A percentile compares a stretch with the other conserved stretches of the same genome.
These are phyloP conservation scores for Aleiodes sp. DNA, from an alignment of 1,140 invertebrate genomes.

Conservation along the genomic window DNA sequence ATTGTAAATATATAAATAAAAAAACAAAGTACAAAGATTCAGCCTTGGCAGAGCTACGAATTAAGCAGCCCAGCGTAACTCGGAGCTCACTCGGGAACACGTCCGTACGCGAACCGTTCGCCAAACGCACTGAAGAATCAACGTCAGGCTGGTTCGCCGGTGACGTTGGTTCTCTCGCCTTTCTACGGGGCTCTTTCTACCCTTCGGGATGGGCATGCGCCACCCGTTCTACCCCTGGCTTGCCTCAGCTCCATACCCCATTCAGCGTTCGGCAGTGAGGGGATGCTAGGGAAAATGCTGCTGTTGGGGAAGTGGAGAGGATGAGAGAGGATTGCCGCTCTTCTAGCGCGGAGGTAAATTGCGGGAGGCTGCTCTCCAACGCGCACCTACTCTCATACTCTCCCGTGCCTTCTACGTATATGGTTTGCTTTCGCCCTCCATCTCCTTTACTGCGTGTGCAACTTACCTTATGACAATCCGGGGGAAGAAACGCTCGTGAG, in stretches of 20 bases:
- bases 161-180: conserved; percentile 56
- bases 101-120: conserved; percentile 65
- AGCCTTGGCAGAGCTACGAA: no score
- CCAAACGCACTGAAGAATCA: conserved; percentile 64
- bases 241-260: conserved; percentile 9
- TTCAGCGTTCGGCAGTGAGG: no score
- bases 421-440: no score
- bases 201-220: conserved; percentile 56
- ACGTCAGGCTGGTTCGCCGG: conserved; percentile 55
- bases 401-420: no score
- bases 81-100: conserved; percentile 37
- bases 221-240: conserved; percentile 38
- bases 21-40: no score
- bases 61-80: background rate
- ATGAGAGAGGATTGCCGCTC: conserved; percentile 13
- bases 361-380: background rate
- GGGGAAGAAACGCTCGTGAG: no score
- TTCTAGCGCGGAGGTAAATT: conserved; percentile 25
- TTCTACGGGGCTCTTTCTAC: conserved; percentile 47
- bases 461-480: no score
- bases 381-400: background rate
- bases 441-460: no score
- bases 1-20: no score
- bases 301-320: background rate
- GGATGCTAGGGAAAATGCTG: no score